A percentile compares a stretch with the other conserved stretches of the same genome.
These are phyloP conservation scores for Drosophila suboccidentalis DNA, from an alignment of 2,888 invertebrate genomes.

Conservation along the genomic window DNA sequence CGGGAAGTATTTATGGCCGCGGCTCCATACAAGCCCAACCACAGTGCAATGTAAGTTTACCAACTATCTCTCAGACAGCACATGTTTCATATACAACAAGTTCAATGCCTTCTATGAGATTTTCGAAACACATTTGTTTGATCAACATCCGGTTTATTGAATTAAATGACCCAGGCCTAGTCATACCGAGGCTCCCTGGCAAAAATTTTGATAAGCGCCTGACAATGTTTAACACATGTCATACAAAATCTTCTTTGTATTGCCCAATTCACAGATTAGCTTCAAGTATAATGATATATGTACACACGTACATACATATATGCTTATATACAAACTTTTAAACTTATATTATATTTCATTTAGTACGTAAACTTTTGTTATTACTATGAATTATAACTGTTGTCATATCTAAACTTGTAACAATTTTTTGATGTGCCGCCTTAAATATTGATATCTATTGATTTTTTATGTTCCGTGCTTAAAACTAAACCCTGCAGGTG, in stretches of 20 bases:
- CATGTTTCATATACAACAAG: constrained; percentile 57
- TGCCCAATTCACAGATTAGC: constrained; percentile 45
- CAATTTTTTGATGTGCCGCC: constrained; percentile 24
- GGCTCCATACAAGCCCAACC: too few relatives aligned
- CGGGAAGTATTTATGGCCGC: too few relatives aligned
- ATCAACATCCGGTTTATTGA: constrained; percentile 52
- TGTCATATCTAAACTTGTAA: constrained; percentile 23
- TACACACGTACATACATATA: too few relatives aligned
- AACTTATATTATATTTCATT: not conserved
- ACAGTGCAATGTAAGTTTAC: constrained; percentile 22
- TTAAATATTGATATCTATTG: constrained; percentile 53
- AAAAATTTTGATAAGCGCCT: constrained; percentile 56
- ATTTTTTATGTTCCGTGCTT: constrained; percentile 42
- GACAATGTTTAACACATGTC: constrained; percentile 19
- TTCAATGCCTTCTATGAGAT: constrained; percentile 68
- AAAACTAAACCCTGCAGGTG: not conserved
- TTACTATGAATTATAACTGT: constrained; percentile 15
- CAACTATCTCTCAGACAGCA: constrained; percentile 48
- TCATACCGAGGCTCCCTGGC: constrained; percentile 43
- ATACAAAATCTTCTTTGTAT: constrained; percentile 12
- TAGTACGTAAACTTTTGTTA: constrained; percentile 39
- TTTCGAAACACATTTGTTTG: constrained; percentile 50
- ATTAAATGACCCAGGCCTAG: constrained; percentile 59
- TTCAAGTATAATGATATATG: not conserved
- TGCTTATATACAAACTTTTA: not conserved